A percentile compares a stretch with the other conserved stretches of the same genome.
These are phyloP conservation scores for Leucoraja erinaceus DNA, from an alignment of 2,113 vertebrate genomes.

Conservation along the genomic window DNA sequence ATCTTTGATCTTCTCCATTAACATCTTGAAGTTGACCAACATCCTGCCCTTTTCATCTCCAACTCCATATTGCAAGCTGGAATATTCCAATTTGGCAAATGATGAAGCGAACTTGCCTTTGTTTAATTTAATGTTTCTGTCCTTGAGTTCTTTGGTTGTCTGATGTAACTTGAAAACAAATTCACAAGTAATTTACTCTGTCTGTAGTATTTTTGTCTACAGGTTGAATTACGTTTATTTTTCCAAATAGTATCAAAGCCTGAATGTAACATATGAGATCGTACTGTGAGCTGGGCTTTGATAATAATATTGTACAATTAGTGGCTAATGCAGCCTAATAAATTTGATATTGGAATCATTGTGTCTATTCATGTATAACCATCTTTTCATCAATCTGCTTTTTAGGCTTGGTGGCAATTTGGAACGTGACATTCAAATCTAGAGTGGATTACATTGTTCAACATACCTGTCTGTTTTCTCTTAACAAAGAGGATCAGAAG, in stretches of 20 bases:
- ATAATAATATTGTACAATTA: constrained; percentile 31
- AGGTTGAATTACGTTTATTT: constrained; percentile 36
- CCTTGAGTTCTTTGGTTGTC: background rate
- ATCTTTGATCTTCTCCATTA: too few relatives aligned
- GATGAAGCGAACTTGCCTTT: background rate
- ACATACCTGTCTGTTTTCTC: too few relatives aligned
- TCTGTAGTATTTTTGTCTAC: background rate
- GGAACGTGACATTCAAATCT: too few relatives aligned
- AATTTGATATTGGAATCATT: constrained; percentile 16
- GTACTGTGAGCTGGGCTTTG: constrained; percentile 32
- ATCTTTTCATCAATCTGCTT: background rate
- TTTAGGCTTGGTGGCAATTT: background rate
- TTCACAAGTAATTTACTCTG: constrained; percentile 28
- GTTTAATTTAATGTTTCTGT: background rate
- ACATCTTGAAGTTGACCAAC: too few relatives aligned
- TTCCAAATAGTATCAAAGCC: constrained; percentile 28
- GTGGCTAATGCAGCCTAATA: constrained; percentile 32
- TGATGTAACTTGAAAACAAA: background rate
- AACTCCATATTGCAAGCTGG: background rate
- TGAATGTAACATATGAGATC: constrained; percentile 33
- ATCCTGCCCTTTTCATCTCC: background rate
- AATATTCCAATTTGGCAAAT: background rate
- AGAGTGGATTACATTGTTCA: too few relatives aligned
- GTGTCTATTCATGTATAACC: background rate
- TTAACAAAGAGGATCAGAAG: background rate